Evolutionary conservation across 2,888 invertebrate genomes (phyloP).

Genomic region (Graphium colonna): DNA sequence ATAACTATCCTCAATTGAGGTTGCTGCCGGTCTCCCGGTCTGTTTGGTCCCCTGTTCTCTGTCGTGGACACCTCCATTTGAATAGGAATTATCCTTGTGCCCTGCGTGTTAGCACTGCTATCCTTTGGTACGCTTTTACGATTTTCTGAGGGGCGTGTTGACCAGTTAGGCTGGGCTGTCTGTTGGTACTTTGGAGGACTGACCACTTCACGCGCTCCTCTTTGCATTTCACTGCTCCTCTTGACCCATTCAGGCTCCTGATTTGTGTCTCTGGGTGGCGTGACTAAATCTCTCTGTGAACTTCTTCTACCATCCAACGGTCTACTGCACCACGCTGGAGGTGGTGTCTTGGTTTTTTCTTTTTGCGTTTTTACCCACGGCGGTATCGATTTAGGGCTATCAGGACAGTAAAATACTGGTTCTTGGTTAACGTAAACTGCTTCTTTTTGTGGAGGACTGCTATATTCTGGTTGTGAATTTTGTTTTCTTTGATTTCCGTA

Average conservation of each 20-base stretch:
- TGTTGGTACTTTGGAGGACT: slow-evolving; percentile 71
- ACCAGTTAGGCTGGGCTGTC: slow-evolving; percentile 66
- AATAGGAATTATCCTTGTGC: slow-evolving; percentile 82
- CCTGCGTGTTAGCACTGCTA: slow-evolving; percentile 44
- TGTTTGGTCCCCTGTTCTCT: slow-evolving; percentile 53
- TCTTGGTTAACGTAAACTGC: slow-evolving; percentile 69
- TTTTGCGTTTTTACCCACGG: slow-evolving; percentile 73
- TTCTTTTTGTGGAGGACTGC: slow-evolving; percentile 56
- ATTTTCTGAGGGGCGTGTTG: slow-evolving; percentile 68
- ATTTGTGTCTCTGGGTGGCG: slow-evolving; percentile 62
- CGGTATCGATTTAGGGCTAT: slow-evolving; percentile 68
- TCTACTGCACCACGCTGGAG: slow-evolving; percentile 68
- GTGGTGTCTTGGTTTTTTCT: slow-evolving; percentile 73
- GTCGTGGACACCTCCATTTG: slow-evolving; percentile 80
- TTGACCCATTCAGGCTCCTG: slow-evolving; percentile 71
- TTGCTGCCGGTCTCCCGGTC: slow-evolving; percentile 47
- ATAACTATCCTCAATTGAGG: slow-evolving; percentile 71
- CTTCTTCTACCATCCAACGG: slow-evolving; percentile 64
- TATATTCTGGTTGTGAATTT: slow-evolving; percentile 52
- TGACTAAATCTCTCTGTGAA: slow-evolving; percentile 57
- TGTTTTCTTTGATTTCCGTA: slow-evolving; percentile 52
- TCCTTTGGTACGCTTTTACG: slow-evolving; percentile 68
- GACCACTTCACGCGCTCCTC: slow-evolving; percentile 57
- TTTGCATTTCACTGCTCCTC: slow-evolving; percentile 67
- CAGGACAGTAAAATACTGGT: slow-evolving; percentile 68